Conservation (phyloP, 35 echinoderm and acorn worm genomes). For the Apostichopus japonicus region DNA sequence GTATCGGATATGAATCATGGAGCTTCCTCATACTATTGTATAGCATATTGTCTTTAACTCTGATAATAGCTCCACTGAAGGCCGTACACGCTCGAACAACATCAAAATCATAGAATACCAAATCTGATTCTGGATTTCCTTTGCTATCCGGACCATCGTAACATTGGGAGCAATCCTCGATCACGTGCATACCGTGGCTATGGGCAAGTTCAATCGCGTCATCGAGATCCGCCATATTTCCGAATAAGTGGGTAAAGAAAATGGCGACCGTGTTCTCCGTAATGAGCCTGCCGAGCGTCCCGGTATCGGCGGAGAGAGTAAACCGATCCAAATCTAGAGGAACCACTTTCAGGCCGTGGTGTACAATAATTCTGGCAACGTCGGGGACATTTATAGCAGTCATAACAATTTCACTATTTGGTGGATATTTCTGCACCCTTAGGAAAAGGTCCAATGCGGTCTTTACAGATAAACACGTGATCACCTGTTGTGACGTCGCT, state of each 20-base stretch:
- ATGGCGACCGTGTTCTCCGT: slow-evolving; percentile 83
- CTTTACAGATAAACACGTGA: slow-evolving; percentile 79
- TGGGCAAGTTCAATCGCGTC: slow-evolving; percentile 71
- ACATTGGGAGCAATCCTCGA: slow-evolving; percentile 88
- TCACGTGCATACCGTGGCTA: slow-evolving; percentile 62
- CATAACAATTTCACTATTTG: slow-evolving; percentile 85
- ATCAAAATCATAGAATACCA: slow-evolving; percentile 90
- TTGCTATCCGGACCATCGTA: slow-evolving; percentile 67
- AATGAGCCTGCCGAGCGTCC: slow-evolving; percentile 67
- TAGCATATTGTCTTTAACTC: slow-evolving; percentile 70
- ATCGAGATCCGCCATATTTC: slow-evolving; percentile 72
- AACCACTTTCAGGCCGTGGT: slow-evolving; percentile 82
- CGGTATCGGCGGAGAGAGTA: slow-evolving; percentile 69
- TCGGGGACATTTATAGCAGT: slow-evolving; percentile 90
- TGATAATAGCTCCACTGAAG: slow-evolving; percentile 84
- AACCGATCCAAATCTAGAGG: slow-evolving; percentile 73
- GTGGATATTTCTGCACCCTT: slow-evolving; percentile 77
- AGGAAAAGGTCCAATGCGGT: slow-evolving; percentile 90
- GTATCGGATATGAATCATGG: slow-evolving; percentile 75
- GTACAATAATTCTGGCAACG: slow-evolving; percentile 67
- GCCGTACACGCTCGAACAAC: slow-evolving; percentile 73
- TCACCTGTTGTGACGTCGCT: slow-evolving; percentile 41
- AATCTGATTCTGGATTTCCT: slow-evolving; percentile 81
- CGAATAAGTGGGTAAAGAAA: slow-evolving; percentile 89
- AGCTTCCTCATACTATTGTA: slow-evolving; percentile 72